Conservation (phyloP, 2,113 vertebrate species). For the Caloenas nicobarica region DNA sequence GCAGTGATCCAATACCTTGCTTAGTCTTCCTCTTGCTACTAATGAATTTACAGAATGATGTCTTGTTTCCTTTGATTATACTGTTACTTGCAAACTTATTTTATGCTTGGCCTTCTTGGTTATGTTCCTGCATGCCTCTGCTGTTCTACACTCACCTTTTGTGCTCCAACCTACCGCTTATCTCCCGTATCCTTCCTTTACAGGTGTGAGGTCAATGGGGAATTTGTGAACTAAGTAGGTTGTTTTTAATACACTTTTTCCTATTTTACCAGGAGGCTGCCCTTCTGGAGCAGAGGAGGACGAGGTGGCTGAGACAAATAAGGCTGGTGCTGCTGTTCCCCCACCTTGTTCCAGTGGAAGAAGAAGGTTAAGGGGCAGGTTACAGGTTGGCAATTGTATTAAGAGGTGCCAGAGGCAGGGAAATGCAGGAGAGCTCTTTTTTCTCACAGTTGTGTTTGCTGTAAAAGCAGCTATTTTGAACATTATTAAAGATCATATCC, state of each 20-base stretch:
- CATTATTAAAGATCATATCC: background rate
- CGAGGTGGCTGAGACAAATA: background rate
- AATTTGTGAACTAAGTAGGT: background rate
- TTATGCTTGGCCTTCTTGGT: background rate
- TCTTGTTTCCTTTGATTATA: slow-evolving; percentile 38
- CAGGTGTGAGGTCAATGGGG: background rate
- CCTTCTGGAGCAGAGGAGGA: background rate
- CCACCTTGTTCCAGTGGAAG: background rate
- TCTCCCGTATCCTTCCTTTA: background rate
- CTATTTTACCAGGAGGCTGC: background rate
- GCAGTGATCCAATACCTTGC: slow-evolving; percentile 25
- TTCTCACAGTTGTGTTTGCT: background rate
- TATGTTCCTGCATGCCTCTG: background rate
- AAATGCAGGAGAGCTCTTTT: background rate
- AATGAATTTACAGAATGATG: slow-evolving; percentile 43
- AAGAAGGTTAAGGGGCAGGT: background rate
- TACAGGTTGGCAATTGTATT: background rate
- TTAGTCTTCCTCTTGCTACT: slow-evolving; percentile 24
- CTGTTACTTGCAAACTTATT: background rate
- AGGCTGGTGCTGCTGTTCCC: background rate
- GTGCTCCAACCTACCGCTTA: background rate
- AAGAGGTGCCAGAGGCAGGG: background rate
- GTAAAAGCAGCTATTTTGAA: background rate
- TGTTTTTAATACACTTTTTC: background rate
- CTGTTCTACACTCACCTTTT: background rate